Base-by-base conservation (phyloP, 2,113 vertebrate species). In the Caranx melampygus region DNA sequence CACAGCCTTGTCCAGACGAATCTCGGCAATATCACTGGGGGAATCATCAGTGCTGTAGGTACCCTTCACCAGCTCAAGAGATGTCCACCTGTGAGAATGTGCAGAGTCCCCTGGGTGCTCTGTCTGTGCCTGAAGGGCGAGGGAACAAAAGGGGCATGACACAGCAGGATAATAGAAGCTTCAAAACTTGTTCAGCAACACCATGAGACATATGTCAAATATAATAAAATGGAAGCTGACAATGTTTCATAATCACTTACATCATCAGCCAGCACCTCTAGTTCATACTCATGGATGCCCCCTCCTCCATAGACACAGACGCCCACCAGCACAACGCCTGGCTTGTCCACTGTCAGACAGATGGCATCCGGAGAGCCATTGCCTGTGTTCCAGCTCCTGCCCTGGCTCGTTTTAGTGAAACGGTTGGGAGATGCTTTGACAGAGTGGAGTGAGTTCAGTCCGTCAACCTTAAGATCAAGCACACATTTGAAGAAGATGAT, bases 311-410 rank as follows among this genome's bases (percentile, higher is more conserved):
- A 99, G 61, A 99, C 98, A 72, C 97, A 98, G 92, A 98, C 99
- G 14, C 98, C 98, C 73, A 99, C 97, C 74, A 99, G 96, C 81
- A 99, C 97, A 74, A 98, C 94, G 13, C 98, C 98, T 64, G 97
- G 95, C 87, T 98, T 99, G 92, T 99, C 98, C 26, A 99, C 97
- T 7, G 95, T 97, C 89, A 99, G 96, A 89, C 98, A 99, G 90
- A 99, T 99, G 79, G 98, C 98, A 87, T 99, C 98, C 3, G 98
- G 98, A 4, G 98, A 99, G 58, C 98, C 98, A 42, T 99, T 99
- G 44, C 98, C 98, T 2, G 98, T 99, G 90, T 99, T 99, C 98
- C 98, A 99, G 82, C 98, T 99, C 87, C 98, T 96, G 73, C 98
- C 98, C 79, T 99, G 98, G 91, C 98, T 99, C 26, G 97, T 99